Percentiles rank a stretch among this genome's conserved stretches.
Evolutionary conservation across 2,797 vertebrate species (phyloP).

Genomic region (Ctenopoma kingsleyae): DNA sequence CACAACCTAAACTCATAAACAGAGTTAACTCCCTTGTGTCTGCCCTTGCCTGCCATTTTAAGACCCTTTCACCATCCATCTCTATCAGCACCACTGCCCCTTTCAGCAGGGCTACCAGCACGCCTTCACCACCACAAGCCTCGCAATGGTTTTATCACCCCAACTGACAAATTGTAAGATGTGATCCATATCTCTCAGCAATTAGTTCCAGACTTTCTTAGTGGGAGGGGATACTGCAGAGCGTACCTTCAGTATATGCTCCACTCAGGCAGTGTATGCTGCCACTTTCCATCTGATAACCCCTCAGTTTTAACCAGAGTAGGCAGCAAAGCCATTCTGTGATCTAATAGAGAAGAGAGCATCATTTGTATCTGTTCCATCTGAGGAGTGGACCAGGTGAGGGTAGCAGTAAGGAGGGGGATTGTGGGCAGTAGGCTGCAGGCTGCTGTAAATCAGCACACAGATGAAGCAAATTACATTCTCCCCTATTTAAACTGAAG

Average conservation of each 20-base stretch:
- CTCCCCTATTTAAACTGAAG: conserved; percentile 69
- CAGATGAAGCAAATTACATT: conserved; percentile 75
- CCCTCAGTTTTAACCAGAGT: conserved; percentile 65
- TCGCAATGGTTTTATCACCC: conserved; percentile 83
- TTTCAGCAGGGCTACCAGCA: conserved; percentile 57
- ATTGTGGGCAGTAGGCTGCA: conserved; percentile 36
- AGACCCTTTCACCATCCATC: conserved; percentile 81
- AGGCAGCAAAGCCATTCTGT: conserved; percentile 56
- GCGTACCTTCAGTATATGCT: conserved; percentile 65
- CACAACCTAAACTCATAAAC: conserved; percentile 79
- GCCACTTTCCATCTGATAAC: conserved; percentile 75
- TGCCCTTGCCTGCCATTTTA: conserved; percentile 79
- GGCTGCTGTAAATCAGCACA: conserved; percentile 70
- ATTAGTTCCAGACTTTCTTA: conserved; percentile 83
- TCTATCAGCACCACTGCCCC: conserved; percentile 74
- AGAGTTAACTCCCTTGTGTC: conserved; percentile 62
- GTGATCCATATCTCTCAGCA: conserved; percentile 85
- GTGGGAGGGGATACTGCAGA: conserved; percentile 67
- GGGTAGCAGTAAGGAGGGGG: conserved; percentile 14
- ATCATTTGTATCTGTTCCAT: conserved; percentile 41
- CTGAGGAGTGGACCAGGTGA: conserved; percentile 38
- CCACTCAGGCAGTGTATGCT: conserved; percentile 49
- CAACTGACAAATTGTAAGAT: conserved; percentile 87
- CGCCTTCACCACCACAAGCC: conserved; percentile 63
- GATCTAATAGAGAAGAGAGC: conserved; percentile 49